Base-by-base conservation (phyloP, 2,888 invertebrate species). In the Orthosia gracilis region DNA sequence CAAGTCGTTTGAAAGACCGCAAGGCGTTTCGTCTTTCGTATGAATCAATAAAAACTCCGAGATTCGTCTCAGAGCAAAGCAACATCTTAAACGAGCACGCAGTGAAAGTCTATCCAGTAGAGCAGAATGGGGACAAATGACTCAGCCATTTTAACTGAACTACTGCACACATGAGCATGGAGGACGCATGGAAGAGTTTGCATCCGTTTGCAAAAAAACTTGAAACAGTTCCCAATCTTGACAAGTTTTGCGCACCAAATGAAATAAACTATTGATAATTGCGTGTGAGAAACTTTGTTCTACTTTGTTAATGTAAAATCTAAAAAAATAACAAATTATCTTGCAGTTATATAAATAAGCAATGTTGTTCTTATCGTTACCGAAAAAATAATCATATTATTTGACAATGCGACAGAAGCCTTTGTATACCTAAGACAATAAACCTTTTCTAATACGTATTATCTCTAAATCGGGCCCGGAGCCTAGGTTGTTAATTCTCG, bases 31-130 rank as follows among this genome's bases (percentile, higher is more conserved):
- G 23, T 23, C 50, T 80, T 72, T 80, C 69, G 71, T 80, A 83
- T 79, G 64, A 80, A 87, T 86, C 83, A 76, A 86, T 86, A 85
- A 84, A 73, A 69, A 75, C 82, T 69, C 73, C 50, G n/a, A 77
- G 84, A 86, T 85, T 84, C 78, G 68, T 79, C 80, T 82, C 47
- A 76, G 68, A 85, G 76, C 76, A 81, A 76, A 85, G 76, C 78
- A 82, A 76, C 75, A 83, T 84, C 85, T 77, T 79, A 85, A 80
- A 81, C 78, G 80, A 86, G 82, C 64, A 80, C 76, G 76, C 82
- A 88, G 92, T 91, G 92, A 93, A 93, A 93, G 92, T 91, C 79
- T 85, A 78, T 78, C 85, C 89, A 89, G 81, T 88, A 83, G 89
- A 90, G 88, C 90, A 90, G 85, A 93, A 93, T 91, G 91, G 84